Evolutionary conservation across 1,140 invertebrate genomes (phyloP), one percentile per base, ranked within the genome.

Genomic region (Hirudo medicinalis): DNA sequence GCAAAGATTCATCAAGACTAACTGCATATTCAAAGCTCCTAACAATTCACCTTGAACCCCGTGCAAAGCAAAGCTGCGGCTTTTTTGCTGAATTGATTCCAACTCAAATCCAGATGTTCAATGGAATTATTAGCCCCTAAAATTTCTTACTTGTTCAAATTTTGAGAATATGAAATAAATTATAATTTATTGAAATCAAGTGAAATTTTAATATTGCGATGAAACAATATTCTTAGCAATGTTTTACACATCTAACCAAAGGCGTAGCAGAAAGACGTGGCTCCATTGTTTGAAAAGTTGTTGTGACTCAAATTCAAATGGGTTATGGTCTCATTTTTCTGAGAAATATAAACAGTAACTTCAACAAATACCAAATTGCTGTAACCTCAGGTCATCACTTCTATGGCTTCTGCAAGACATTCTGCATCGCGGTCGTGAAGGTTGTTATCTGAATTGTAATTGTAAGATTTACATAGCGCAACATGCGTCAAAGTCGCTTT

Each of bases 271-370:
- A 81, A 67, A 15, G 73, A 72, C 13, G 77, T 72, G 11, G 75
- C 76, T 0, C 79, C 79, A 4, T 73, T 63, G 25, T 77, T 72
- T 0, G 76, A 76, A 6, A 81, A 78, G 5, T 75, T 74, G 70
- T 80, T 80, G 60, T 78, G 74, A 75, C 78, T 80, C 20, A 81
- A 74, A 36, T 80, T 75, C 20, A 80, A 40, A 74, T 75, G 75
- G 3, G 74, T 70, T 13, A 80, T 53, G 11, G 67, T 75, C 20
- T 72, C 72, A 71, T 79, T 80, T 13, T 74, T 73, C 78, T 80
- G 69, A 73, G 57, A 72, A 49, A 60, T 22, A n/a, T 49, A 49
- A 15, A 17, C 43, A 49, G 43, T 17, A 49, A 49, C 43, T 49
- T 49, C 15, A 49, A 17, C 22, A 32, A 69, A 69, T 17, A 8